Percentiles rank a stretch among this genome's conserved stretches.
Evolutionary conservation across 2,888 invertebrate species (phyloP).

Genomic region (Apotomis betuletana): DNA sequence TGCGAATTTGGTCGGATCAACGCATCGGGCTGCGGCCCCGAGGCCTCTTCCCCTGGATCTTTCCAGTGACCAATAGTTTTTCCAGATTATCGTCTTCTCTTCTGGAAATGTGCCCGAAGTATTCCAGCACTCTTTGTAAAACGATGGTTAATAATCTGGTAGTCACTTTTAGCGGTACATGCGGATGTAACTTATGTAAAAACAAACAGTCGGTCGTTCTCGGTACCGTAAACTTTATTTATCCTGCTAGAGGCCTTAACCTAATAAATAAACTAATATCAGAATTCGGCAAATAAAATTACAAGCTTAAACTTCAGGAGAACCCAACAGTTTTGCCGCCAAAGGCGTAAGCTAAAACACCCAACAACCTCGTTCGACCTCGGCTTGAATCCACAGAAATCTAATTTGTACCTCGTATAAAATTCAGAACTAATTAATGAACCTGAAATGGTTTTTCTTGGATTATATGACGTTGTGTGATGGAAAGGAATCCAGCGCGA

Average conservation of each 20-base stretch:
- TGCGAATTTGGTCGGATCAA: no score
- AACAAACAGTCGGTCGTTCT: no score
- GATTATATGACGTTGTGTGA: not conserved
- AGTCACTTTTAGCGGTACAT: no score
- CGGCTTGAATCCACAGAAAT: constrained; percentile 30
- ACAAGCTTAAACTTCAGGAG: constrained; percentile 9
- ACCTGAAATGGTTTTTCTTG: not conserved
- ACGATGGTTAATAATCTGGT: no score
- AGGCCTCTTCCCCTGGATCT: no score
- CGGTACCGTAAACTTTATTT: no score
- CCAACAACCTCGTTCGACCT: constrained; percentile 15
- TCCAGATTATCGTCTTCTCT: no score
- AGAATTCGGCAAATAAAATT: constrained; percentile 1
- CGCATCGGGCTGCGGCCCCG: no score
- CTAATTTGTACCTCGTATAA: constrained; percentile 37
- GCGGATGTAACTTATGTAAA: no score
- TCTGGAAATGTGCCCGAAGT: no score
- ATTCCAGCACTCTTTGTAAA: no score
- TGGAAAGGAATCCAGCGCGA: not conserved
- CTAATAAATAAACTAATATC: not conserved
- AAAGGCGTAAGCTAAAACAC: constrained; percentile 27
- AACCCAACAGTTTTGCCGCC: not conserved
- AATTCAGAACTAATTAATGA: constrained; percentile 39
- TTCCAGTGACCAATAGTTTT: no score
- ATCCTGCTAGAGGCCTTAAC: not conserved